Base-by-base conservation (phyloP, 2,888 invertebrate genomes). In the Tortricodes alternella region DNA sequence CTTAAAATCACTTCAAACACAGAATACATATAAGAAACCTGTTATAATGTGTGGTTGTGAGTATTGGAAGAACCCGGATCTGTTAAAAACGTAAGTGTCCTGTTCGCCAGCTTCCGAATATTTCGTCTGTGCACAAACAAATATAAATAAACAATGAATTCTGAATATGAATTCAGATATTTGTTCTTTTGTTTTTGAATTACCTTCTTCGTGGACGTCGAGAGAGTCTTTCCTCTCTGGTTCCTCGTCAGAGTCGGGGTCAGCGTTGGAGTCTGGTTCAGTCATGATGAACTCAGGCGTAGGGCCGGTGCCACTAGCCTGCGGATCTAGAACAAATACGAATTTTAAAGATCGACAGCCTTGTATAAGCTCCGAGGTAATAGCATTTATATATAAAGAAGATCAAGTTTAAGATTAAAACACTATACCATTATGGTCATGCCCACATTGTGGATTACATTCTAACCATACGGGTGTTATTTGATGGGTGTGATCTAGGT, bases 201-300 rank as follows among this genome's bases (percentile, higher is more conserved):
- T n/a, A 90, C 90, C 89, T 81, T 90, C 90, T 71, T 90, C 90
- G 49, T 89, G 90, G 3, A 90, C 89, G 38, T 90, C 90, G 9
- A 89, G 67, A 18, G 90, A 89, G 66, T 90, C 89, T 68, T 90
- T 90, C 55, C 89, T 78, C 59, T 89, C 89, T 3, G 66, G 70
- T 37, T 90, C 90, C 11, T 89, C 89, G 15, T 89, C 90, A 0
- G 89, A 87, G 59, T 90, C 87, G 11, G 83, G 81, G 50, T 89
- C 89, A 19, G 67, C 76, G 13, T 76, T 75, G 53, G 79, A 70
- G 61, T 89, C 90, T 0, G 89, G 77, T 65, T 89, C 89, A 1
- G 90, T 90, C 81, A 84, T 89, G 41, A 82, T 83, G 58, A 90
- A 73, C 61, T 90, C 90, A 1, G 90, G 90, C 1, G 87, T 89